These are phyloP conservation scores for Atherinosoma microstoma DNA, from an alignment of 2,797 vertebrate genomes.

Conservation along the genomic window DNA sequence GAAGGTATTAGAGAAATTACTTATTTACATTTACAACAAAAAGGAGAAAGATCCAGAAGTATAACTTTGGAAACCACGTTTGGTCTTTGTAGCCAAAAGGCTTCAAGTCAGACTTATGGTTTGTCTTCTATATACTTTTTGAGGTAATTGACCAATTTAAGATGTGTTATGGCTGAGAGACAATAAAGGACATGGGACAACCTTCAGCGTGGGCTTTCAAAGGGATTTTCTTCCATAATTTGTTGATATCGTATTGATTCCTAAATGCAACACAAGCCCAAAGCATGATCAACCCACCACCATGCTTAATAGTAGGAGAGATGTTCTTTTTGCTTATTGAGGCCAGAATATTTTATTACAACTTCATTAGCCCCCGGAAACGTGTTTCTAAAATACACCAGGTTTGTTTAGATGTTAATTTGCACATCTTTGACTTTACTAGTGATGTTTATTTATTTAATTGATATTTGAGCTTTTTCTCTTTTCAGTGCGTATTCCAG, in stretches of 20 bases:
- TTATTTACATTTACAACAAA: no score
- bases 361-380: neutral
- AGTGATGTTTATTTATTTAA: neutral
- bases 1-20: no score
- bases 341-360: neutral
- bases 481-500: constrained; percentile 77
- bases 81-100: no score
- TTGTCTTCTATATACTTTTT: no score
- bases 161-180: no score
- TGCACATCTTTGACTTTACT: neutral
- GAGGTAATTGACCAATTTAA: no score
- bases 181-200: neutral
- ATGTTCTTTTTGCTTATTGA: neutral
- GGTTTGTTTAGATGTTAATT: no score
- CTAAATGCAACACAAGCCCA: neutral
- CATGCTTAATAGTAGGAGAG: neutral
- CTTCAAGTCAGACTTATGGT: no score
- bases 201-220: neutral
- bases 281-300: no score
- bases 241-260: neutral
- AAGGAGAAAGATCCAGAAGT: no score
- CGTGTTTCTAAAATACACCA: neutral
- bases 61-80: no score
- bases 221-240: neutral
- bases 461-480: neutral